Evolutionary conservation across 2,888 invertebrate species (phyloP), one percentile per base, ranked within the genome.

Genomic region (Scaptomyza reducta): DNA sequence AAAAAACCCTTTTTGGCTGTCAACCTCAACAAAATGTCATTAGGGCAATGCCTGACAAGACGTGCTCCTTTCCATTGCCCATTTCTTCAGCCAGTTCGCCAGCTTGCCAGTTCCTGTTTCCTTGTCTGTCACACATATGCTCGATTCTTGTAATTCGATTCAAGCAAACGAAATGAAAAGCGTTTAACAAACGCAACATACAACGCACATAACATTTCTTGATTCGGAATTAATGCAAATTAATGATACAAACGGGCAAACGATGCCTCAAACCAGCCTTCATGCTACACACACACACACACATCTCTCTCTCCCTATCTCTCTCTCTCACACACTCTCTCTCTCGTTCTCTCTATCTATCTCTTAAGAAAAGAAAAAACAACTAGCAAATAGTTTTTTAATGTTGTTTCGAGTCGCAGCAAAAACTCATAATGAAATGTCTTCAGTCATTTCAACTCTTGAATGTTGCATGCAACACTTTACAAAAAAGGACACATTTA

Each of bases 211-310:
- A 73, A 77, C 77, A 79, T 80, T 88, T 82, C 84, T 87, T 90
- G 91, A 91, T 91, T 87, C 78, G 90, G 91, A 91, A 91, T 91
- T 91, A 91, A 91, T 91, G 89, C 90, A 91, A 91, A 91, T 91
- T 91, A 91, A 91, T 91, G 91, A 90, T 90, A 72, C 84, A 54
- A 66, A 65, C 70, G 42, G 54, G 29, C 50, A 56, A 40, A n/a
- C 56, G 44, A 40, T 41, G 67, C 56, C 74, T 75, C 65, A 18
- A 57, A 31, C 31, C 46, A 13, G 58, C 54, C 27, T 27, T 27
- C 27, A 27, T 1, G 27, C 27, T n/a, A 22, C 22, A 22, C 22
- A 22, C 22, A 22, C 22, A 22, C 22, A 22, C 22, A 3, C 22
- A 22, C 22, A 22, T 5, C 27, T 7, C 7, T 6, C 3, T 27